A percentile compares a stretch with the other conserved stretches of the same genome.
Conservation (phyloP, 2,113 vertebrate species). For the Lethenteron reissneri region DNA sequence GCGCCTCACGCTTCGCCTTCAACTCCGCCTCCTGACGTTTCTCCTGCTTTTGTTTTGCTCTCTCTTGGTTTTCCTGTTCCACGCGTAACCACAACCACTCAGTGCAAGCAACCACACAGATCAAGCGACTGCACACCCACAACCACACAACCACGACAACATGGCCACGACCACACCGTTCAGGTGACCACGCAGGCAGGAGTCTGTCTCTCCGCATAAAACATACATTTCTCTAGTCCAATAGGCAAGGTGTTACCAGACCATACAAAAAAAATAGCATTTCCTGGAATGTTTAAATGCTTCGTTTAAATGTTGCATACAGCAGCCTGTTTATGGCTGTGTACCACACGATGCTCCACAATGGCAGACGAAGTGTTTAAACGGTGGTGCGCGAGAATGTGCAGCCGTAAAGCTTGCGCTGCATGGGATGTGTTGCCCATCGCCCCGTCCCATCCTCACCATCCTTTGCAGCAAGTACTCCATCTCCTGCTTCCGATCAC, state of each 20-base stretch:
- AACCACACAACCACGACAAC: background rate
- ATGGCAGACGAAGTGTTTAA: background rate
- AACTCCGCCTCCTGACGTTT: slow-evolving; percentile 26
- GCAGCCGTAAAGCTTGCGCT: too few relatives aligned
- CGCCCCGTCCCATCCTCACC: slow-evolving; percentile 14
- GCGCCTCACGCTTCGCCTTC: slow-evolving; percentile 29
- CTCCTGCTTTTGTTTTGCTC: slow-evolving; percentile 25
- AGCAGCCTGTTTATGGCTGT: too few relatives aligned
- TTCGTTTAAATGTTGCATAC: background rate
- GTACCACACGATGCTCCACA: background rate
- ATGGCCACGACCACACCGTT: accelerated
- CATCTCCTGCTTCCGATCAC: slow-evolving; percentile 22
- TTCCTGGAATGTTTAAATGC: background rate
- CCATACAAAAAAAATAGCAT: background rate
- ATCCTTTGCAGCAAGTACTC: slow-evolving; percentile 27
- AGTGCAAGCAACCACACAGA: background rate
- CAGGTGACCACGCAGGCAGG: background rate
- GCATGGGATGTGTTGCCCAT: background rate
- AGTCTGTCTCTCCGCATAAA: background rate
- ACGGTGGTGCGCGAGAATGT: too few relatives aligned
- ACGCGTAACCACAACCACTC: background rate
- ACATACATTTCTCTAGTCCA: too few relatives aligned
- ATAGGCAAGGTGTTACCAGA: too few relatives aligned
- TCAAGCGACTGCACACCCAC: background rate
- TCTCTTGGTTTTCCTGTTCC: slow-evolving; percentile 54